Conservation (phyloP, 2,797 vertebrate genomes). For the Momotus momota region DNA sequence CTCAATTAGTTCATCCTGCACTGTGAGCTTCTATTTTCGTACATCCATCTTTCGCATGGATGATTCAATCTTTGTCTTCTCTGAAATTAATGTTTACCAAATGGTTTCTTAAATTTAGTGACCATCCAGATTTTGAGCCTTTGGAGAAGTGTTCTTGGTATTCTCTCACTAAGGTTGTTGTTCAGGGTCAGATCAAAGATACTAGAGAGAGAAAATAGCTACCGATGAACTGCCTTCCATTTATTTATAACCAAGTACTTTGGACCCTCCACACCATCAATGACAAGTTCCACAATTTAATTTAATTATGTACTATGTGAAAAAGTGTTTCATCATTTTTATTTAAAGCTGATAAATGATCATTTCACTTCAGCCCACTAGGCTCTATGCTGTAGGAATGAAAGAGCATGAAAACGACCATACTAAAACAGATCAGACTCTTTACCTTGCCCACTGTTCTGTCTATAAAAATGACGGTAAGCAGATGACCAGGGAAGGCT, state of each 20-base stretch:
- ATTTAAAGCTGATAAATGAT: background rate
- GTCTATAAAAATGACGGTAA: background rate
- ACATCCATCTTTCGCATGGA: background rate
- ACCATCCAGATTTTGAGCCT: background rate
- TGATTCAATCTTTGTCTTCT: background rate
- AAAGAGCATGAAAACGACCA: background rate
- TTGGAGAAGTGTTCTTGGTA: background rate
- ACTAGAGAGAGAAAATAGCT: background rate
- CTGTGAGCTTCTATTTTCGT: background rate
- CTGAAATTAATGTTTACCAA: background rate
- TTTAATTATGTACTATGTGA: background rate
- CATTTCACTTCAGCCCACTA: background rate
- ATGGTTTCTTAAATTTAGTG: background rate
- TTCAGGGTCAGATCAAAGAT: background rate
- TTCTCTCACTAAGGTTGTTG: background rate
- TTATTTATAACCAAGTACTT: background rate
- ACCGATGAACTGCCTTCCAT: background rate
- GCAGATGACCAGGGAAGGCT: background rate
- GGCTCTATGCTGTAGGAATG: background rate
- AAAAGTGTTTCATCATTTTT: background rate
- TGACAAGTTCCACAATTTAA: background rate
- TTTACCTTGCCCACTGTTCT: background rate
- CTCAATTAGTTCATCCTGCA: slow-evolving; percentile 25
- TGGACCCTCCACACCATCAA: background rate
- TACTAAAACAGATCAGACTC: background rate